phyloP scores from a whole-genome alignment of 2,113 vertebrate genomes.

The Antidorcas marsupialis region DNA sequence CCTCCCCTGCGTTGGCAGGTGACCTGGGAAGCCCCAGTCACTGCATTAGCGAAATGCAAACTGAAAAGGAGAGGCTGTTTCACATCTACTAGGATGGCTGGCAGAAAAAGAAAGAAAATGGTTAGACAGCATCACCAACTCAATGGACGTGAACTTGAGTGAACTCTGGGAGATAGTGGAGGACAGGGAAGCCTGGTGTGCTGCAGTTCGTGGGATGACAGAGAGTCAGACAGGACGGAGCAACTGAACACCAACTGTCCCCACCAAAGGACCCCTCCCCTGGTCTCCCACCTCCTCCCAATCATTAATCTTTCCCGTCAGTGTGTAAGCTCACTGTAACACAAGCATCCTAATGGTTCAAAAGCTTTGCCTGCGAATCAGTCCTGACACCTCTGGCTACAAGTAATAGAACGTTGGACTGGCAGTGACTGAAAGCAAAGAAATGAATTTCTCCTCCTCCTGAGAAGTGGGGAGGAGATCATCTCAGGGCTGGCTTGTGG shows the following conservation, averaged over 20 bases:
- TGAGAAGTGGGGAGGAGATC: not conserved
- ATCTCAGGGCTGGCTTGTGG: not conserved
- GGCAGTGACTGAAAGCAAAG: not conserved
- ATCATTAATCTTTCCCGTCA: not conserved
- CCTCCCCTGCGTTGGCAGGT: accelerated
- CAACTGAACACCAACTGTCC: not conserved
- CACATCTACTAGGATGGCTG: not conserved
- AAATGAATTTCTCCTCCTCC: not conserved
- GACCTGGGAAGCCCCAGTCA: not conserved
- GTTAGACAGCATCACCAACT: not conserved
- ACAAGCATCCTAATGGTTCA: not conserved
- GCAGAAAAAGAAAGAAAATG: not conserved
- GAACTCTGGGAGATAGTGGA: not conserved
- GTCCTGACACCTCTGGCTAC: not conserved
- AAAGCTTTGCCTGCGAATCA: not conserved
- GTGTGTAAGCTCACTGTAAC: accelerated
- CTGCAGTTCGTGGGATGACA: not conserved
- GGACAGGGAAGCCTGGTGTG: not conserved
- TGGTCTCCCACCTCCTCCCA: not conserved
- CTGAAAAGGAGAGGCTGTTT: accelerated
- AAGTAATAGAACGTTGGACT: not conserved
- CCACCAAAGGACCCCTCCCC: not conserved
- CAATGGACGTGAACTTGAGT: not conserved
- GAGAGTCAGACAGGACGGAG: not conserved
- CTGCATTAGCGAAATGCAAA: not conserved